These are phyloP conservation scores for Gerris buenoi DNA, from an alignment of 1,140 invertebrate genomes.

Conservation along the genomic window DNA sequence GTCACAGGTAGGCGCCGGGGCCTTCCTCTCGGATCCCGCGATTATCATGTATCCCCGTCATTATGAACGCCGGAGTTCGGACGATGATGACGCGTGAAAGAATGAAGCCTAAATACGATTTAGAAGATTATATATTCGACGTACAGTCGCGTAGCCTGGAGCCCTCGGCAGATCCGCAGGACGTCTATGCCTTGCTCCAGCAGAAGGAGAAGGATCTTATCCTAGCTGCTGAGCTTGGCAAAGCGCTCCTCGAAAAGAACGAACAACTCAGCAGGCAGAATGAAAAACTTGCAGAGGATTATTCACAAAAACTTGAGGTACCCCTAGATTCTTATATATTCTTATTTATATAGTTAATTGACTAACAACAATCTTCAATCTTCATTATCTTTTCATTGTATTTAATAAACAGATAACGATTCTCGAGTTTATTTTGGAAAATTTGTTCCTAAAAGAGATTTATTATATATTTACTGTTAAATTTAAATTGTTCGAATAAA, in stretches of 20 bases:
- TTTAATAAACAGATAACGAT: too few relatives aligned
- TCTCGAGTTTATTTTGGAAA: too few relatives aligned
- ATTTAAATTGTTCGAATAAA: too few relatives aligned
- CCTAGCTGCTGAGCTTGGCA: conserved; percentile 84
- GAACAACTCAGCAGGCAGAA: conserved; percentile 76
- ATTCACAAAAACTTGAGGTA: conserved; percentile 84
- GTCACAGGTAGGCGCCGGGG: background rate
- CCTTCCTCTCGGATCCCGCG: background rate
- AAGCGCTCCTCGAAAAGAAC: conserved; percentile 85
- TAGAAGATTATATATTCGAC: conserved; percentile 40
- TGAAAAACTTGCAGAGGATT: conserved; percentile 73
- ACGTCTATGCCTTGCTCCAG: conserved; percentile 66
- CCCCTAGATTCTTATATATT: too few relatives aligned
- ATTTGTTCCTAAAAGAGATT: too few relatives aligned
- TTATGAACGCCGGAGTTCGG: background rate
- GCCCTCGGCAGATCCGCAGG: conserved; percentile 39
- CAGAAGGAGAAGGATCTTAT: conserved; percentile 86
- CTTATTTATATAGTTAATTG: background rate
- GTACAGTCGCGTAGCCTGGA: conserved; percentile 33
- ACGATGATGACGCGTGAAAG: conserved; percentile 16
- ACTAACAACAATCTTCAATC: too few relatives aligned
- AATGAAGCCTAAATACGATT: conserved; percentile 28
- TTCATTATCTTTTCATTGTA: too few relatives aligned
- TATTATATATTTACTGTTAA: too few relatives aligned
- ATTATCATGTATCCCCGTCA: background rate